Evolutionary conservation across 1,140 invertebrate genomes (phyloP), one percentile per base, ranked within the genome.

Genomic region (Rhopalosiphum maidis): DNA sequence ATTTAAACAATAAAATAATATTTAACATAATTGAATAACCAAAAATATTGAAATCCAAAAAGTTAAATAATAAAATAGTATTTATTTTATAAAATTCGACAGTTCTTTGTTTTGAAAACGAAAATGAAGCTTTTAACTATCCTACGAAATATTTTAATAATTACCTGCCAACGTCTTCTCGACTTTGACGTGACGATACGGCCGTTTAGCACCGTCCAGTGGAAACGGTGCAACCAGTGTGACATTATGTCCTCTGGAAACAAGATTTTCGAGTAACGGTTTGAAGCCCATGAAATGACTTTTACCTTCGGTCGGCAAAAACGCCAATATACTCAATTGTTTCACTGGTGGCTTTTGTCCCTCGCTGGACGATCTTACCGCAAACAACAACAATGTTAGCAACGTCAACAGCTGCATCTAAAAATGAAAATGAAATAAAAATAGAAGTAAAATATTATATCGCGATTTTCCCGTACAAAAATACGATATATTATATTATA

Each of bases 231-330:
- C 54, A 23, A 97, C 95, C 23, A 97, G 96, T 2, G 97, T 97
- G 22, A 98, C 94, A 22, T 97, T 95, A 94, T 98, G 97, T 43
- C 97, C 97, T 30, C 96, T 96, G 93, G 95, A 95, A 0, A 96
- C 96, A 55, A 98, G 94, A 93, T 96, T 96, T 43, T 96, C 96
- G 5, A 97, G 95, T 3, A 98, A 94, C 0, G 96, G 96, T 88
- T 96, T 95, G 94, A 97, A 97, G 35, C 97, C 96, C 41, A 96
- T 95, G 94, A 97, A 97, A 94, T 98, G 97, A 94, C 97, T 97
- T 55, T 96, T 96, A 2, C 97, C 96, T 1, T 96, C 95, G 93
- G 97, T 96, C 2, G 96, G 96, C 94, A 97, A 96, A 43, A 97
- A 94, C 1, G 96, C 97, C 43, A 98, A 95, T 94, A 98, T 94